Evolutionary conservation across 1,140 invertebrate species (phyloP).

Genomic region (Drosophila miranda): DNA sequence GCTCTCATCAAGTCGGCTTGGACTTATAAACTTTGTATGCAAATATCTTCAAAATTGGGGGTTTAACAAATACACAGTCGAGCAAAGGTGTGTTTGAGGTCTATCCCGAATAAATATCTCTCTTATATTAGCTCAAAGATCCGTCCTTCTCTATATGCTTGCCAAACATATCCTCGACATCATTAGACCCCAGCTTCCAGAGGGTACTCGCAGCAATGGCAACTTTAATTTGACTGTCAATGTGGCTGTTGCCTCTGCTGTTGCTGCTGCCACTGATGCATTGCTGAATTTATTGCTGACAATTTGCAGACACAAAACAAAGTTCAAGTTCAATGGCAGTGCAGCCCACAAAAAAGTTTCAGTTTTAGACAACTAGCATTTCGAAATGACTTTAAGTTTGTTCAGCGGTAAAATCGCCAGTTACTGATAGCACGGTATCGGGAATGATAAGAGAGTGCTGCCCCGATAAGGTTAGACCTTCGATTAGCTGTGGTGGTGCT

Average conservation of each 20-base stretch:
- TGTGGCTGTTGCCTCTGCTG: conserved; percentile 34
- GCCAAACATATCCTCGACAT: too few species aligned
- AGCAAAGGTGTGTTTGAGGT: too few species aligned
- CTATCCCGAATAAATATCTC: too few species aligned
- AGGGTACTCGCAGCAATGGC: conserved; percentile 1
- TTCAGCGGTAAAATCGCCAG: conserved; percentile 9
- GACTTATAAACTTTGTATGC: too few species aligned
- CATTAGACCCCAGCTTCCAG: too few species aligned
- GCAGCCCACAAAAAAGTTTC: not conserved
- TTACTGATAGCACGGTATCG: conserved; percentile 22
- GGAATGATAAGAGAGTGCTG: too few species aligned
- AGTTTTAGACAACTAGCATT: not conserved
- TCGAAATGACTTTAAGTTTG: conserved; percentile 1
- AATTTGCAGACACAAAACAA: conserved; percentile 61
- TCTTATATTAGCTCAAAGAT: too few species aligned
- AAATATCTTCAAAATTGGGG: too few species aligned
- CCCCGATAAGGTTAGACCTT: conserved; percentile 31
- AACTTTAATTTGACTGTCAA: conserved; percentile 73
- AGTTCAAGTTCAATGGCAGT: conserved; percentile 73
- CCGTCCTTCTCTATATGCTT: too few species aligned
- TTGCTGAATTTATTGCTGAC: conserved; percentile 52
- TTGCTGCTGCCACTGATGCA: conserved; percentile 27
- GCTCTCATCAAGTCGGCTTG: too few species aligned
- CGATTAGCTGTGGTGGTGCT: conserved; percentile 8
- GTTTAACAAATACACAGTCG: too few species aligned